Percentiles rank a stretch among this genome's conserved stretches.
Conservation (phyloP, 1,140 invertebrate genomes). For the Radopholus similis region DNA sequence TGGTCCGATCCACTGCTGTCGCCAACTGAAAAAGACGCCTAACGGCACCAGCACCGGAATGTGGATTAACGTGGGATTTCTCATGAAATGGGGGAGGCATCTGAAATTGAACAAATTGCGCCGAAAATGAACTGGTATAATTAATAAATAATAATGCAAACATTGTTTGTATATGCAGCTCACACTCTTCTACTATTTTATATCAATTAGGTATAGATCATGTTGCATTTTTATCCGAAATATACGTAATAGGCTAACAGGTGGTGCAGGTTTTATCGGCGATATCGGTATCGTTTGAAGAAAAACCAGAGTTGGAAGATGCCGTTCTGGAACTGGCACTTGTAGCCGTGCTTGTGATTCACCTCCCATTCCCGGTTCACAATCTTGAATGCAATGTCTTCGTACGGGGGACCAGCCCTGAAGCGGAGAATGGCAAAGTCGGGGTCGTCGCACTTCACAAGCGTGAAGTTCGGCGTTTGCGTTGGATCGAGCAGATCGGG, state of each 20-base stretch:
- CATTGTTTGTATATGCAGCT: too few species aligned
- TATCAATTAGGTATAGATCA: not conserved
- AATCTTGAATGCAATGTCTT: slow-evolving; percentile 99
- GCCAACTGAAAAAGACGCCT: too few species aligned
- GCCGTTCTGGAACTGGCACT: slow-evolving; percentile 98
- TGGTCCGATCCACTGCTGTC: too few species aligned
- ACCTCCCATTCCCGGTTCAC: slow-evolving; percentile 99
- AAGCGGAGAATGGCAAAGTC: slow-evolving; percentile 93
- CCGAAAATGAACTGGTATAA: too few species aligned
- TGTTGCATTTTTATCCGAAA: not conserved
- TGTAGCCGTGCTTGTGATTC: slow-evolving; percentile 92
- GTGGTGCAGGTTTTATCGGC: slow-evolving; percentile 68
- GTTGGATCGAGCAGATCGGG: slow-evolving; percentile 95
- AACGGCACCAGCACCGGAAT: too few species aligned
- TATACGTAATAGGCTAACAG: slow-evolving; percentile 1
- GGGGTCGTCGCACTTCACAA: slow-evolving; percentile 62
- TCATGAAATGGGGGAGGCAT: too few species aligned
- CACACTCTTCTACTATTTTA: too few species aligned
- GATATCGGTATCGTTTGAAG: slow-evolving; percentile 92
- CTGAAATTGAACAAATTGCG: too few species aligned
- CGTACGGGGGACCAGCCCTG: slow-evolving; percentile 93
- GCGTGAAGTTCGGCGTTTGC: slow-evolving; percentile 84
- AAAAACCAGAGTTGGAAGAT: slow-evolving; percentile 99
- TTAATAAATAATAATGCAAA: not conserved
- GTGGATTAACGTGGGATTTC: too few species aligned